Base-by-base conservation (phyloP, 2,888 invertebrate genomes). In the Rhogogaster chlorosoma region DNA sequence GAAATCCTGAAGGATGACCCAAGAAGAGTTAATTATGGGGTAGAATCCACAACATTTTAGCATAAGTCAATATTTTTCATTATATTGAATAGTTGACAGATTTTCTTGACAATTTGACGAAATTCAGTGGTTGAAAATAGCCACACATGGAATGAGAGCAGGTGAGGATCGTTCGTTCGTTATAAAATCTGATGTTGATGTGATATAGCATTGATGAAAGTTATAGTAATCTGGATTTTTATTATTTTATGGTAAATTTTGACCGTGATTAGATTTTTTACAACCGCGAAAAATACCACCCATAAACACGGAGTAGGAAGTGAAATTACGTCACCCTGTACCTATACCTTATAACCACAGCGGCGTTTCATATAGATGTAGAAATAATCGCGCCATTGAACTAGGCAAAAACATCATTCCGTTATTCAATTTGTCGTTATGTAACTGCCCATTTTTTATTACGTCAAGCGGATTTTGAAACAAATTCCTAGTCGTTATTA, bases 301-400 rank as follows among this genome's bases (percentile, higher is more conserved):
- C n/a, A 77, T 77, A 49, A 77, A 77, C 49, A 77, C 77, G 18
- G 77, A 77, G 15, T 77, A 77, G 77, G 77, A 77, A 77, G 77
- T 77, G 9, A 29, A 45, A 77, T 77, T 45, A 77, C 77, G 32
- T 77, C 5, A 77, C n/a, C 7, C 29, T 75, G 75, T 70, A 12
- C 12, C n/a, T 64, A 36, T 70, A 9, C 36, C 42, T 18, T 67
- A 32, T 18, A 22, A 2, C n/a, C n/a, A 73, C 18, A n/a, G 10
- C 38, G n/a, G 10, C 12, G 42, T 42, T 36, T 22, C 42, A 18
- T 67, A 67, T 32, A 77, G 53, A 77, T 77, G 29, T 53, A n/a
- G 49, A 77, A 77, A 77, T 77, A 77, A 77, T 77, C 49, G 53
- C 77, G 53, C 77, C 77, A 77, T 77, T 77, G 77, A 77, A 77